Evolutionary conservation across 2,888 invertebrate genomes (phyloP).

Genomic region (Spodoptera picta): DNA sequence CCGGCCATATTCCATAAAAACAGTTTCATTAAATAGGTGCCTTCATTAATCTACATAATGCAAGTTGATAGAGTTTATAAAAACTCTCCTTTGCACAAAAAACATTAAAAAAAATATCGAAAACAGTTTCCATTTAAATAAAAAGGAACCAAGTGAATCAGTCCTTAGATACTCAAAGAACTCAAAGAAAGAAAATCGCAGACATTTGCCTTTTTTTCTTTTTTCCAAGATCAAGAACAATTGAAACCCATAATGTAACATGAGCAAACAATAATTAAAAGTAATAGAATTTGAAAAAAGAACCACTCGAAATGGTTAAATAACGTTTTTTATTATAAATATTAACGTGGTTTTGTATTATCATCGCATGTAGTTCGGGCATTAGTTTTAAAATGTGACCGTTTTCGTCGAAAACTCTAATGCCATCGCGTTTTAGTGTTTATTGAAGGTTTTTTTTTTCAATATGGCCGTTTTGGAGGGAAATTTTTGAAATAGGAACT

Average conservation of each 20-base stretch:
- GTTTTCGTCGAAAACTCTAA: constrained; percentile 59
- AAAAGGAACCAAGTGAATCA: too few relatives aligned
- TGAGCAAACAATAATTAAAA: constrained; percentile 29
- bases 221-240: constrained; percentile 1
- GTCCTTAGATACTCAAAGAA: too few relatives aligned
- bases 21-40: too few relatives aligned
- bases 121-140: too few relatives aligned
- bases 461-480: constrained; percentile 3
- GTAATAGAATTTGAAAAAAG: constrained; percentile 26
- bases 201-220: too few relatives aligned
- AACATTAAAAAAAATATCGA: too few relatives aligned
- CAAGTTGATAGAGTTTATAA: too few relatives aligned
- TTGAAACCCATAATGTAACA: constrained; percentile 9
- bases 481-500: constrained; percentile 1
- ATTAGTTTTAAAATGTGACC: constrained; percentile 55
- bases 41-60: too few relatives aligned
- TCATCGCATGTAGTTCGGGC: constrained; percentile 57
- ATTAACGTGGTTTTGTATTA: constrained; percentile 49
- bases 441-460: constrained; percentile 22
- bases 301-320: constrained; percentile 29
- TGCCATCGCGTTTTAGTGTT: constrained; percentile 44
- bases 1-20: too few relatives aligned
- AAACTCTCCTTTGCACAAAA: too few relatives aligned
- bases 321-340: constrained; percentile 46
- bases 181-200: too few relatives aligned